phyloP scores from a whole-genome alignment of 2,113 vertebrate species.

The Apaloderma vittatum region DNA sequence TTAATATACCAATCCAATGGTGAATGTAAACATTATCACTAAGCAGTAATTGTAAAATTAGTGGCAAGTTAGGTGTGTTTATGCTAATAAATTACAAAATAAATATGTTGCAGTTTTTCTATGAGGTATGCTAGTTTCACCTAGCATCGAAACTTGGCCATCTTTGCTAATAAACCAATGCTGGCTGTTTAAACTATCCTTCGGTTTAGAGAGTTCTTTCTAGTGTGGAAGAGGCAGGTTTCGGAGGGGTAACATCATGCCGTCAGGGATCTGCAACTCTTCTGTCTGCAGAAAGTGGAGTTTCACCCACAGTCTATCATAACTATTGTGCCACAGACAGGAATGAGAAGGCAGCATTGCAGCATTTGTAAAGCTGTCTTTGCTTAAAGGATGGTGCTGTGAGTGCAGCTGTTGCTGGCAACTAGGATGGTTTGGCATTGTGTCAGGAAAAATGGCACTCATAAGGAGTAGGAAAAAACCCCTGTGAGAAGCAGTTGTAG shows the following conservation, averaged over 20 bases:
- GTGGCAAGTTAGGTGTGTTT: no score
- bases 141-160: no score
- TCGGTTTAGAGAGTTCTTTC: no score
- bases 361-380: neutral
- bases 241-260: neutral
- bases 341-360: neutral
- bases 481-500: neutral
- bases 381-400: neutral
- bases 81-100: no score
- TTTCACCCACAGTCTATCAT: neutral
- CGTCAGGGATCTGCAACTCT: neutral
- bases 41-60: no score
- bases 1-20: no score
- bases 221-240: neutral
- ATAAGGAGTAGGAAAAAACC: neutral
- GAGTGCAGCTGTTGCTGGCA: constrained; percentile 1
- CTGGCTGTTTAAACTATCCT: no score
- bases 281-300: neutral
- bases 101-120: no score
- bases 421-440: neutral
- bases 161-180: no score
- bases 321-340: neutral
- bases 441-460: neutral
- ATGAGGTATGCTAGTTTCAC: no score
- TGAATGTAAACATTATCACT: no score